Evolutionary conservation across 2,797 vertebrate species (phyloP).

Genomic region (Jordanella pulchra): DNA sequence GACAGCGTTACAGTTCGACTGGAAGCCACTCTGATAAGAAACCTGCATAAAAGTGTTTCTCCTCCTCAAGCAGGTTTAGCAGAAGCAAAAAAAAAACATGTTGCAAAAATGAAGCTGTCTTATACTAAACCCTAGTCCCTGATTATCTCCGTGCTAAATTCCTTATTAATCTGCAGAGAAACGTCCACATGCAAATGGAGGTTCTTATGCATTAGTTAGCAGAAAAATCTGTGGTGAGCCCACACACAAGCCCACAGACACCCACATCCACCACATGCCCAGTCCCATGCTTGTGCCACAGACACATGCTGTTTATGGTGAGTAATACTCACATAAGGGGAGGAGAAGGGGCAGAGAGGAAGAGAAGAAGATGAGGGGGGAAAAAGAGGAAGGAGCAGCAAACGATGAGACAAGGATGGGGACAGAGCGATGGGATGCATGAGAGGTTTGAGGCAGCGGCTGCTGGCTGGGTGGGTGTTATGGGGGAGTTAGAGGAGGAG

Average conservation of each 20-base stretch:
- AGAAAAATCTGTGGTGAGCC: constrained; percentile 46
- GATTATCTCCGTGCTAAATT: constrained; percentile 45
- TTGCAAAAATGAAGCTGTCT: constrained; percentile 23
- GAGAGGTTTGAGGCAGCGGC: constrained; percentile 28
- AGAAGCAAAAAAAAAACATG: constrained; percentile 23
- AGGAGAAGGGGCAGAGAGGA: constrained; percentile 58
- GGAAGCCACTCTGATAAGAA: constrained; percentile 32
- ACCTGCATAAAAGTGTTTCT: constrained; percentile 29
- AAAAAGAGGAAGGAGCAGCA: constrained; percentile 42
- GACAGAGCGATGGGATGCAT: constrained; percentile 31
- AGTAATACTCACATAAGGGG: constrained; percentile 76
- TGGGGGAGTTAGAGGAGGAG: constrained; percentile 63
- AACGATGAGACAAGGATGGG: constrained; percentile 37
- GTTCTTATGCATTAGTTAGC: constrained; percentile 51
- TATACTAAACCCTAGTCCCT: constrained; percentile 35
- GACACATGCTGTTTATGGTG: constrained; percentile 65
- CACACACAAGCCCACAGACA: constrained; percentile 39
- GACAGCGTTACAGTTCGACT: constrained; percentile 33
- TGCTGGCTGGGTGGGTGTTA: constrained; percentile 13
- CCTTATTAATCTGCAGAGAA: constrained; percentile 43
- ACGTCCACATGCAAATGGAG: constrained; percentile 47
- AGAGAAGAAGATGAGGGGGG: constrained; percentile 38
- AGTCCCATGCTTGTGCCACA: constrained; percentile 60
- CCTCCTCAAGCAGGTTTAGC: constrained; percentile 5
- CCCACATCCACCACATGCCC: constrained; percentile 60